Evolutionary conservation across 2,113 vertebrate genomes (phyloP).

Genomic region (Tychaedon coryphoeus): DNA sequence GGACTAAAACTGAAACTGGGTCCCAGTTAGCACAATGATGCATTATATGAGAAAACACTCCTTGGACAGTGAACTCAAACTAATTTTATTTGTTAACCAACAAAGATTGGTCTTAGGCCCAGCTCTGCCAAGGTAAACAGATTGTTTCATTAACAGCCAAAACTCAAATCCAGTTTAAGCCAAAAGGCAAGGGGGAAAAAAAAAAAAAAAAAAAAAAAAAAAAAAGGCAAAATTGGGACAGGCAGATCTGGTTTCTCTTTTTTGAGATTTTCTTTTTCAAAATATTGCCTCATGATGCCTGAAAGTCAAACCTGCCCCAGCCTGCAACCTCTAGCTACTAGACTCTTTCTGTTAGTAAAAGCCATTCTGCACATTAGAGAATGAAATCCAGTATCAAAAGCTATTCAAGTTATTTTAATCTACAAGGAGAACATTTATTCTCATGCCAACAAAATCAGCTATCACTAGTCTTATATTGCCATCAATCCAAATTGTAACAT

Average conservation of each 20-base stretch:
- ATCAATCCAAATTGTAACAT: background rate
- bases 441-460: conserved; percentile 8
- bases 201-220: background rate
- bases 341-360: background rate
- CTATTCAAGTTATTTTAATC: conserved; percentile 11
- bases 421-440: background rate
- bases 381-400: background rate
- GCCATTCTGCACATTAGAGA: background rate
- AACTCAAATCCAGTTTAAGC: background rate
- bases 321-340: background rate
- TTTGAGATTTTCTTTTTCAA: background rate
- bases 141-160: conserved; percentile 29
- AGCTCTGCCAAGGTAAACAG: conserved; percentile 53
- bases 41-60: background rate
- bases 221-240: background rate
- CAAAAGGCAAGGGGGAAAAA: background rate
- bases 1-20: background rate
- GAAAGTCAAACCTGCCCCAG: background rate
- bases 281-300: background rate
- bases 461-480: background rate
- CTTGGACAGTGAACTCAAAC: background rate
- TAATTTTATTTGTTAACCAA: background rate
- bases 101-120: background rate
- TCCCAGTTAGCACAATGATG: background rate
- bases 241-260: background rate